A percentile compares a stretch with the other conserved stretches of the same genome.
These are phyloP conservation scores for Ips nitidus DNA, from an alignment of 1,140 invertebrate species.

Conservation along the genomic window DNA sequence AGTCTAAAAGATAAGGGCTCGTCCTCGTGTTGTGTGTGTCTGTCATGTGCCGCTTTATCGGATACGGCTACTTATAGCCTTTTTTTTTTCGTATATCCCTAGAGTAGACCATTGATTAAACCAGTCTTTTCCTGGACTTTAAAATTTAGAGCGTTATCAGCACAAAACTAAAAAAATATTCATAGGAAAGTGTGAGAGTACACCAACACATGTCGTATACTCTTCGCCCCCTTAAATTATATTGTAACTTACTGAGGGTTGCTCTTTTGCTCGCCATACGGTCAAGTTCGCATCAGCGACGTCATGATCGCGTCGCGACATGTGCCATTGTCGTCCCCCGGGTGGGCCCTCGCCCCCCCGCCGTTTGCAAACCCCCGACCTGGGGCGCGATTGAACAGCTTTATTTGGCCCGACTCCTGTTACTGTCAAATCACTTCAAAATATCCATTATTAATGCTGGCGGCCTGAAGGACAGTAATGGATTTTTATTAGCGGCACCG, in stretches of 20 bases:
- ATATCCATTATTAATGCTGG: slow-evolving; percentile 34
- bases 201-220: slow-evolving; percentile 43
- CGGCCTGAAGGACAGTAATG: too few relatives aligned
- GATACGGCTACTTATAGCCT: slow-evolving; percentile 22
- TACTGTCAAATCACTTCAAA: slow-evolving; percentile 40
- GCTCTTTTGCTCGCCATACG: slow-evolving; percentile 45
- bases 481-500: too few relatives aligned
- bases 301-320: slow-evolving; percentile 8
- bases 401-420: slow-evolving; percentile 35
- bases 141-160: too few relatives aligned
- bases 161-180: too few relatives aligned
- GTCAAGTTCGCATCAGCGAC: slow-evolving; percentile 40
- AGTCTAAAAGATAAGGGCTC: slow-evolving; percentile 22
- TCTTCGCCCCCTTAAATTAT: not conserved
- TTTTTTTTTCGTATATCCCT: not conserved
- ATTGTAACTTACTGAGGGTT: slow-evolving; percentile 27
- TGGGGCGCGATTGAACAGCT: slow-evolving; percentile 32
- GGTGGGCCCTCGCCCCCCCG: slow-evolving; percentile 10
- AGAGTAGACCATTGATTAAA: too few relatives aligned
- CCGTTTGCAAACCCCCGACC: slow-evolving; percentile 5
- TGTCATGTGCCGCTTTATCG: slow-evolving; percentile 11
- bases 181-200: too few relatives aligned
- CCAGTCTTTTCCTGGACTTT: too few relatives aligned
- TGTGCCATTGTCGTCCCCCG: slow-evolving; percentile 21
- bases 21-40: slow-evolving; percentile 23